A percentile compares a stretch with the other conserved stretches of the same genome.
phyloP scores from a whole-genome alignment of 2,797 vertebrate genomes.

The Onychomys leucogaster region DNA sequence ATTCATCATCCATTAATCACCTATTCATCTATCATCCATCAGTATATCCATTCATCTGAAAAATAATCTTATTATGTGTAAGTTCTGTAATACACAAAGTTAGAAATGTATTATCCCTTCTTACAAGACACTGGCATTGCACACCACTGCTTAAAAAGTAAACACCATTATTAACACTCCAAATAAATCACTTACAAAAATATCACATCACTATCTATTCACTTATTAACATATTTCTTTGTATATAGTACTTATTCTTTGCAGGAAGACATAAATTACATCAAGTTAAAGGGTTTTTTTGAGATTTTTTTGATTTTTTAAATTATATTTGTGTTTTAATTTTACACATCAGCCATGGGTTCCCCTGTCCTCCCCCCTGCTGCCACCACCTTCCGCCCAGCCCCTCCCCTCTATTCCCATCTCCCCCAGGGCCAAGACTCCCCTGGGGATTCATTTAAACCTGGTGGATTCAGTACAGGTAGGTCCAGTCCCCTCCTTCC shows the following conservation, averaged over 20 bases:
- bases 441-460: no score
- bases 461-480: no score
- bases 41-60: neutral
- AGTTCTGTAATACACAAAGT: neutral
- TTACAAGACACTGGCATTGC: neutral
- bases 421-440: no score
- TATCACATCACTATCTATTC: neutral
- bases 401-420: no score
- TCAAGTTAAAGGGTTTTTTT: neutral
- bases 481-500: no score
- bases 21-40: neutral
- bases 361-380: no score
- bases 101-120: neutral
- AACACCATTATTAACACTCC: neutral
- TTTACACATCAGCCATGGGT: no score
- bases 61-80: neutral
- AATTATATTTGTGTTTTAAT: no score
- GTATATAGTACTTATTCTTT: neutral
- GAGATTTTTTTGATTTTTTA: no score
- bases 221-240: slow-evolving; percentile 7
- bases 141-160: neutral
- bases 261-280: neutral
- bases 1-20: neutral
- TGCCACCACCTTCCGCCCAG: no score
- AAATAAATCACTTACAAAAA: neutral